A percentile compares a stretch with the other conserved stretches of the same genome.
These are phyloP conservation scores for Squalus acanthias DNA, from an alignment of 2,797 vertebrate genomes.

Conservation along the genomic window DNA sequence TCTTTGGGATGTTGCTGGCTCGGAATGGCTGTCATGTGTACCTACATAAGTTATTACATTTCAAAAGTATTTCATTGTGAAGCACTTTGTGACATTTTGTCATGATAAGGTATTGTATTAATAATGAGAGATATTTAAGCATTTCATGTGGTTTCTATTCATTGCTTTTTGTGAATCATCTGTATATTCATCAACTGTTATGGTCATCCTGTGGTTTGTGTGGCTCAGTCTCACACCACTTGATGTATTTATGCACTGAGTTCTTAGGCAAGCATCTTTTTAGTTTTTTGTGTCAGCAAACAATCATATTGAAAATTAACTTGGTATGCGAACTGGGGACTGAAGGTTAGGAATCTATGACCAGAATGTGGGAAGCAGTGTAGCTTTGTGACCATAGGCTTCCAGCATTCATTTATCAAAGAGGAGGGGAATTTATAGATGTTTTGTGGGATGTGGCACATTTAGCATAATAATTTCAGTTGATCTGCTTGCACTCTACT, in stretches of 20 bases:
- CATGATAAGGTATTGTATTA: background rate
- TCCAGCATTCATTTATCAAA: background rate
- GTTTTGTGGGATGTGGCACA: background rate
- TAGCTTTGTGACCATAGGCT: background rate
- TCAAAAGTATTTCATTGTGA: background rate
- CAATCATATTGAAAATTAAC: slow-evolving; percentile 3
- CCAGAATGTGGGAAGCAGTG: background rate
- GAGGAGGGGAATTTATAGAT: background rate
- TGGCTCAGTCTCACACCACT: background rate
- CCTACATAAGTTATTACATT: background rate
- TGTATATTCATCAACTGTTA: background rate
- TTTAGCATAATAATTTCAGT: background rate
- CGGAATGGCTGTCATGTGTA: background rate
- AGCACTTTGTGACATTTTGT: background rate
- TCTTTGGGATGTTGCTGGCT: background rate
- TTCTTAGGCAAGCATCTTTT: background rate
- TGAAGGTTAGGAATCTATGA: background rate
- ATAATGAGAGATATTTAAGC: background rate
- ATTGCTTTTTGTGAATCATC: background rate
- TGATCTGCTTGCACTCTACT: background rate
- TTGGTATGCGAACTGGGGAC: background rate
- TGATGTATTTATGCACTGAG: background rate
- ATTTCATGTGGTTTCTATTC: background rate
- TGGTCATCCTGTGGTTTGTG: background rate
- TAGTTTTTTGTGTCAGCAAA: background rate